phyloP scores from a whole-genome alignment of 2,888 invertebrate genomes.

The Halocaridina rubra region DNA sequence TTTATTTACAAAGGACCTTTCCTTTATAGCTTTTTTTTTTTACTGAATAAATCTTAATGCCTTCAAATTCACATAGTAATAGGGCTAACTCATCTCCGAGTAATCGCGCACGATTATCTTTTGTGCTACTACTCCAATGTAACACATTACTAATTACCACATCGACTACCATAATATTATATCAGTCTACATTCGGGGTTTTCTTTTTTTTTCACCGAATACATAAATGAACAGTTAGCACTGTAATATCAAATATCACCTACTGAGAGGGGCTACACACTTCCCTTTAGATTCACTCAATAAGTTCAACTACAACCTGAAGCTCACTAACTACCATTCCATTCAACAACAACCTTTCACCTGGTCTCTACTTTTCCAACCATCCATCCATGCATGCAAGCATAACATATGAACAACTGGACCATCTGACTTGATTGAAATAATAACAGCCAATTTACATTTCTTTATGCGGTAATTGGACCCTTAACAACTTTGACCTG shows the following conservation, averaged over 20 bases:
- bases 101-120: no score
- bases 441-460: background rate
- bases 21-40: no score
- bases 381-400: background rate
- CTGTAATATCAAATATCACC: background rate
- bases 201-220: background rate
- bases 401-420: background rate
- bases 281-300: background rate
- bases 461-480: background rate
- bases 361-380: background rate
- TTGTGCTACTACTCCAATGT: background rate
- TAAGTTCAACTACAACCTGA: conserved; percentile 14
- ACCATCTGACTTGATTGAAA: no score
- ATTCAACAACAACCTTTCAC: background rate
- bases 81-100: no score
- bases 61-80: no score
- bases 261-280: background rate
- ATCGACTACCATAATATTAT: background rate
- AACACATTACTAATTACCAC: background rate
- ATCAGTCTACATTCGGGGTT: background rate
- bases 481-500: background rate
- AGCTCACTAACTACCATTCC: conserved; percentile 26
- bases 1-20: background rate
- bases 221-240: background rate
- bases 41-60: no score